Conservation (phyloP, 2,113 vertebrate species). For the Emydura subglobosa region DNA sequence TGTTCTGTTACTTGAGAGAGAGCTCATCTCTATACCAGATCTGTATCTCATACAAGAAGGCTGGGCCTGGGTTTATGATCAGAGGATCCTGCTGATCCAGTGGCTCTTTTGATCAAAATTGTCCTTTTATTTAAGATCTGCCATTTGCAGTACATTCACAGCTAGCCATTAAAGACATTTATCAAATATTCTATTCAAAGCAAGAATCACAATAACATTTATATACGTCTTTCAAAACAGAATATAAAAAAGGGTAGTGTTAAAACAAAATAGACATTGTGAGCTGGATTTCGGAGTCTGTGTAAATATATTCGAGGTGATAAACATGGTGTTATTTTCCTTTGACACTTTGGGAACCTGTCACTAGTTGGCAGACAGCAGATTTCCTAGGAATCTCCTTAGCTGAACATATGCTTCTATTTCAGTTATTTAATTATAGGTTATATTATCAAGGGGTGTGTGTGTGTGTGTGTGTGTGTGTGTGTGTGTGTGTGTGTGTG, state of each 20-base stretch:
- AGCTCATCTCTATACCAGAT: neutral
- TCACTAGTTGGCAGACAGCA: too few relatives aligned
- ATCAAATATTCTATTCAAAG: neutral
- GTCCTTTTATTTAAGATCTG: neutral
- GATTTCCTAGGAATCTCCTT: too few relatives aligned
- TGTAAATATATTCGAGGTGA: neutral
- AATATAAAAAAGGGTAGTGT: neutral
- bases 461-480: too few relatives aligned
- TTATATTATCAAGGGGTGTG: too few relatives aligned
- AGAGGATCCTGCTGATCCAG: neutral
- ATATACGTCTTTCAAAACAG: neutral
- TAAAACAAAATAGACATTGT: neutral
- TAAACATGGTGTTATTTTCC: neutral
- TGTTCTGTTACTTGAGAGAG: neutral
- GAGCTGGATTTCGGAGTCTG: neutral
- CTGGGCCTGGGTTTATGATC: neutral
- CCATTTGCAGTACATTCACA: neutral
- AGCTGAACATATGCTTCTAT: too few relatives aligned
- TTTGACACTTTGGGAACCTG: too few relatives aligned
- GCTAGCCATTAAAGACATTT: neutral
- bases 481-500: too few relatives aligned
- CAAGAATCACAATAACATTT: neutral
- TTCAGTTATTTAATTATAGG: too few relatives aligned
- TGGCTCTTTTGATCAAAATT: neutral
- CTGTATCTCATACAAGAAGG: neutral